Evolutionary conservation across 2,888 invertebrate species (phyloP), one percentile per base, ranked within the genome.

Genomic region (Agelastica alni): DNA sequence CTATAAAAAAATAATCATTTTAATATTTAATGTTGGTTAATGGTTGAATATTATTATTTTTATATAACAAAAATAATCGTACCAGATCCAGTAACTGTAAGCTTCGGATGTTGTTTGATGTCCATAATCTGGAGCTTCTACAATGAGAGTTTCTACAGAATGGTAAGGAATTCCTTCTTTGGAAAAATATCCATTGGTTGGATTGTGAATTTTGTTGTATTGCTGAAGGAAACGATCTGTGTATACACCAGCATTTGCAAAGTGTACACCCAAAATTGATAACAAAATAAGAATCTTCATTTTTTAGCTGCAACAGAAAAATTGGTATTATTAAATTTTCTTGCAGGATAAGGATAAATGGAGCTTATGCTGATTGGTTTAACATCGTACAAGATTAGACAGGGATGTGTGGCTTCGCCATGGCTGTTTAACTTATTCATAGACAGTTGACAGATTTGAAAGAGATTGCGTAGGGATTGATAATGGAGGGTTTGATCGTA

Each of bases 41-140:
- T 26, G 26, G 6, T 2, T 26, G 1, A 26, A 26, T 3, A 7
- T 26, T 26, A 26, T 26, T 7, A 7, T 26, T 26, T 2, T 26
- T 7, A 26, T 26, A 26, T 3, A 26, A 26, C 6, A 26, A 12
- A 9, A 0, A 0, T 14, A 18, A n/a, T 39, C 30, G 26, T 39
- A 48, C 58, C 58, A 60, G 10, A 60, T 10, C 14, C 56, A 63
- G 41, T 62, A 66, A 56, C 63, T 64, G 59, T 46, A 60, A 4
- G 65, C 66, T 53, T 66, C 66, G 4, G 66, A 66, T 12, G 65
- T 65, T 4, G 63, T 64, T 57, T 65, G 60, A 37, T 65, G 65
- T 4, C 65, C 66, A 26, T 64, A 49, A 36, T 64, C 66, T 9
- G 66, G 64, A 5, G 64, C 64, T 39, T 65, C 64, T 2, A 64